A percentile compares a stretch with the other conserved stretches of the same genome.
Evolutionary conservation across 2,888 invertebrate species (phyloP).

Genomic region (Nycteola revayana): DNA sequence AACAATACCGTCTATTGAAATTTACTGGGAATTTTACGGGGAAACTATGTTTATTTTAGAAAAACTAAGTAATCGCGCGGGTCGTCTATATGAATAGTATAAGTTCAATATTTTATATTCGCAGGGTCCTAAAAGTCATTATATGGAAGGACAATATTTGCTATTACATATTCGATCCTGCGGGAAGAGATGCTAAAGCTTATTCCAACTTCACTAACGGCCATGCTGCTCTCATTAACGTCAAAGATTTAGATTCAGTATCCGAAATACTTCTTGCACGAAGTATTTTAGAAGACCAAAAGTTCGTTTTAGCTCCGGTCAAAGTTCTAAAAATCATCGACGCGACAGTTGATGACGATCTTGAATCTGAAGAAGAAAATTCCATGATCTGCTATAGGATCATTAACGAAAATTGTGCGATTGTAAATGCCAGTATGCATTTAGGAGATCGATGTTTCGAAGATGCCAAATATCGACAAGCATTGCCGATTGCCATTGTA

Average conservation of each 20-base stretch:
- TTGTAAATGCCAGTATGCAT: slow-evolving; percentile 81
- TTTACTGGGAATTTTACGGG: too few species aligned
- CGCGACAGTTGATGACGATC: slow-evolving; percentile 65
- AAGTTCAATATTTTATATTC: slow-evolving; percentile 4
- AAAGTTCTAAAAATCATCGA: slow-evolving; percentile 71
- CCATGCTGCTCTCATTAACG: slow-evolving; percentile 79
- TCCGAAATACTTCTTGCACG: slow-evolving; percentile 75
- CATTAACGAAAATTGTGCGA: slow-evolving; percentile 78
- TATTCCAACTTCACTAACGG: slow-evolving; percentile 75
- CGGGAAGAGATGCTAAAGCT: slow-evolving; percentile 77
- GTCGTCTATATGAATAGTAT: too few species aligned
- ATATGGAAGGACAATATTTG: slow-evolving; percentile 83
- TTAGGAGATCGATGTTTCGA: slow-evolving; percentile 82
- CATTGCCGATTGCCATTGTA: slow-evolving; percentile 81
- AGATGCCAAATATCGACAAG: slow-evolving; percentile 81
- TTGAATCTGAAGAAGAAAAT: slow-evolving; percentile 77
- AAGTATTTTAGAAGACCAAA: slow-evolving; percentile 71
- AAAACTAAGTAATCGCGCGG: too few species aligned
- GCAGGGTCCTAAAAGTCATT: slow-evolving; percentile 69
- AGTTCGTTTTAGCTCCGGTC: slow-evolving; percentile 71
- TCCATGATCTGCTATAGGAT: slow-evolving; percentile 80
- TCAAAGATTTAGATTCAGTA: slow-evolving; percentile 74
- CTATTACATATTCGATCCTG: slow-evolving; percentile 85
- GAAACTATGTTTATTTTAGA: too few species aligned
- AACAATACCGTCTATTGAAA: too few species aligned